Conservation (phyloP, 2,888 invertebrate genomes). For the Melinaea marsaeus region DNA sequence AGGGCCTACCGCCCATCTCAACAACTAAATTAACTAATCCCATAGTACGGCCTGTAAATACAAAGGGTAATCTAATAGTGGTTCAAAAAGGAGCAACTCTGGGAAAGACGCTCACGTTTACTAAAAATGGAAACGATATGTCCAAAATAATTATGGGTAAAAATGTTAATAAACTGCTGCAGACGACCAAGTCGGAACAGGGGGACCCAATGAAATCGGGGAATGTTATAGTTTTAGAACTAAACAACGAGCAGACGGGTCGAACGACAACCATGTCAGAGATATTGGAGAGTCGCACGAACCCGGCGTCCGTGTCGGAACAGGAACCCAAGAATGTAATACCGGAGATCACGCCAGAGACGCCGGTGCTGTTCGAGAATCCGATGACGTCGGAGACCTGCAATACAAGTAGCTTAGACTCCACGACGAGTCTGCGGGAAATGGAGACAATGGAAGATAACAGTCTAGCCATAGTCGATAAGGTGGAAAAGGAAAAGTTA, state of each 20-base stretch:
- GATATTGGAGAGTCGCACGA: slow-evolving; percentile 62
- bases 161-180: slow-evolving; percentile 68
- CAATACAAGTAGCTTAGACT: slow-evolving; percentile 67
- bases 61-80: slow-evolving; percentile 79
- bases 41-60: slow-evolving; percentile 62
- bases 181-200: slow-evolving; percentile 63
- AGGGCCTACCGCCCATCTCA: slow-evolving; percentile 58
- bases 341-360: slow-evolving; percentile 74
- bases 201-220: slow-evolving; percentile 59
- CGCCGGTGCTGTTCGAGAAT: slow-evolving; percentile 73
- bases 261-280: slow-evolving; percentile 71
- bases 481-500: slow-evolving; percentile 50
- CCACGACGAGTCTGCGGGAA: slow-evolving; percentile 59
- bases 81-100: slow-evolving; percentile 78
- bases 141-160: slow-evolving; percentile 75
- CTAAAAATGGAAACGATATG: slow-evolving; percentile 70
- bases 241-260: slow-evolving; percentile 69
- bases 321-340: slow-evolving; percentile 44
- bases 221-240: slow-evolving; percentile 70
- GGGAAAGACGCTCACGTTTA: slow-evolving; percentile 69
- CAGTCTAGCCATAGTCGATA: slow-evolving; percentile 48
- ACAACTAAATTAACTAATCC: slow-evolving; percentile 67
- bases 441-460: slow-evolving; percentile 54
- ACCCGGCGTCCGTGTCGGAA: slow-evolving; percentile 39
- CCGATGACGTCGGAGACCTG: slow-evolving; percentile 63